Percentiles rank a stretch among this genome's conserved stretches.
Evolutionary conservation across 1,140 invertebrate species (phyloP).

Genomic region (Copidosoma floridanum): DNA sequence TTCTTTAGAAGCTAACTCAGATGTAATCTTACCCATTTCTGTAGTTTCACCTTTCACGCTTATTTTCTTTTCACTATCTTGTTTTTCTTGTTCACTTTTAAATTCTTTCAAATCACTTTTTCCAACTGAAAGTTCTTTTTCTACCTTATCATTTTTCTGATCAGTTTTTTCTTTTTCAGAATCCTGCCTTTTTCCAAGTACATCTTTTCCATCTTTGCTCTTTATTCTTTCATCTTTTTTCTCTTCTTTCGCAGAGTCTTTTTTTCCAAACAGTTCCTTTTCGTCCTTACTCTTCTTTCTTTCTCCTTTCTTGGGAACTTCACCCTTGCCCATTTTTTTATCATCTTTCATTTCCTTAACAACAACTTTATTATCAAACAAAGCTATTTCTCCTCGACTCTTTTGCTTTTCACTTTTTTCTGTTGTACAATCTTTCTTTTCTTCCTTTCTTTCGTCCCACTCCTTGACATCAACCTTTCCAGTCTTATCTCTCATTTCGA

Average conservation of each 20-base stretch:
- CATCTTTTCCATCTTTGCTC: background rate
- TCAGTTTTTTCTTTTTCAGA: slow-evolving; percentile 1
- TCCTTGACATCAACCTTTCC: background rate
- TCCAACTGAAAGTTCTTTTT: background rate
- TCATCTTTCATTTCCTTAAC: background rate
- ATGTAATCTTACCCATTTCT: background rate
- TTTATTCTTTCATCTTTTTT: slow-evolving; percentile 10
- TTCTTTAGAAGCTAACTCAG: slow-evolving; percentile 7
- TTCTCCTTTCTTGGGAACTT: background rate
- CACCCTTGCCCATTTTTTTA: background rate
- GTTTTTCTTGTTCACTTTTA: slow-evolving; percentile 5
- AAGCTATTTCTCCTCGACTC: background rate
- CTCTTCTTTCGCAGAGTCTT: slow-evolving; percentile 15
- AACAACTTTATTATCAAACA: background rate
- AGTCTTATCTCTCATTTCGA: background rate
- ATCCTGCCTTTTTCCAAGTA: slow-evolving; percentile 6
- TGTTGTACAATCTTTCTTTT: slow-evolving; percentile 14
- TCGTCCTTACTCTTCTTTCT: slow-evolving; percentile 15
- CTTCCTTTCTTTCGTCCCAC: slow-evolving; percentile 8
- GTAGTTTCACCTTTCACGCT: background rate
- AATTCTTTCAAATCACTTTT: background rate
- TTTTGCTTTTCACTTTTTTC: background rate
- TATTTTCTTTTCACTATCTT: slow-evolving; percentile 4
- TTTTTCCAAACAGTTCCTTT: slow-evolving; percentile 17
- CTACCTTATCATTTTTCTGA: slow-evolving; percentile 18